Conservation (phyloP, 2,113 vertebrate species). For the Mustela lutreola region DNA sequence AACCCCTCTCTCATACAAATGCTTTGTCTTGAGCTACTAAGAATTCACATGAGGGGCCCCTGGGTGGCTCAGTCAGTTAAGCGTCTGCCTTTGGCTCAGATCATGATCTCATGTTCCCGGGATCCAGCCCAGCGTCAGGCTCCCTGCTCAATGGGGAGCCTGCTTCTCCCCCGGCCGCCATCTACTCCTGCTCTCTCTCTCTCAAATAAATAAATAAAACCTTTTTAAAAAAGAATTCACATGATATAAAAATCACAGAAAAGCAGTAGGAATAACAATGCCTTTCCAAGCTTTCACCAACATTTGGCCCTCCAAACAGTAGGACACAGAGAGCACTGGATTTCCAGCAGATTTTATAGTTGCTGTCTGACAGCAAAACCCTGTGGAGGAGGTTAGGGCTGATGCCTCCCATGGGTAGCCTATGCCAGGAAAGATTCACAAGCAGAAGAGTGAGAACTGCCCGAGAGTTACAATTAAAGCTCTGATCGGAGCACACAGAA, state of each 20-base stretch:
- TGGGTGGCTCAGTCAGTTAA: neutral
- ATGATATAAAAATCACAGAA: conserved; percentile 33
- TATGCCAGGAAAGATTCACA: neutral
- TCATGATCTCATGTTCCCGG: neutral
- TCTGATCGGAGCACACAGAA: neutral
- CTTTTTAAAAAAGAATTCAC: neutral
- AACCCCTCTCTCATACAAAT: neutral
- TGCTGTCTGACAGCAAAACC: neutral
- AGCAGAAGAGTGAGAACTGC: neutral
- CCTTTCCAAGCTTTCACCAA: conserved; percentile 34
- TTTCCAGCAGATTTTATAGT: neutral
- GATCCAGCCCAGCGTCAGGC: neutral
- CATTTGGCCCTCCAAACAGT: neutral
- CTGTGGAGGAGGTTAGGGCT: neutral
- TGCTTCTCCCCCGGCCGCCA: neutral
- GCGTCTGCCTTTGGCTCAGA: neutral
- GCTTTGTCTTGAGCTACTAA: neutral
- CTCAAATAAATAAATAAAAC: neutral
- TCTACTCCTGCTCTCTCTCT: neutral
- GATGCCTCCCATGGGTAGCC: neutral
- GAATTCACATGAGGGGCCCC: neutral
- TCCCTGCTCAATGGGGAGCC: neutral
- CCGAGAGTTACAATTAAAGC: neutral
- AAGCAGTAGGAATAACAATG: neutral
- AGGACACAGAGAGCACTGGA: neutral